phyloP scores from a whole-genome alignment of 2,797 vertebrate species.

The Galagoides demidoff region DNA sequence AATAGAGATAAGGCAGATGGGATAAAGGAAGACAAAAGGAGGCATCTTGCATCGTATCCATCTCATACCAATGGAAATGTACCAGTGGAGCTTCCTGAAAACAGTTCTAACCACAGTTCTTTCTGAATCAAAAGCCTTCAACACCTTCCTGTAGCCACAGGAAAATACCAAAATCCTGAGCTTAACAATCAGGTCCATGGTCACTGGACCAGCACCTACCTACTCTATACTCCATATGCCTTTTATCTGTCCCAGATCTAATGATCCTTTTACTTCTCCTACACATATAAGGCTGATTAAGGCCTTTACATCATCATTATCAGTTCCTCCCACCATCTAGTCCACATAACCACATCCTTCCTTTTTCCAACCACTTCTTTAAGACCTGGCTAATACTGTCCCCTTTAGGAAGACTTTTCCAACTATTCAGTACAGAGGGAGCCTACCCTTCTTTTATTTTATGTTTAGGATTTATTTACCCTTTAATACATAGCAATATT shows the following conservation, averaged over 20 bases:
- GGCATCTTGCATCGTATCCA: not conserved
- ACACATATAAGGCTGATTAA: not conserved
- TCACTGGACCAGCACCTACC: not conserved
- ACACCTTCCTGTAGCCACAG: not conserved
- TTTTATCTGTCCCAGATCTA: not conserved
- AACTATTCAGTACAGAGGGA: not conserved
- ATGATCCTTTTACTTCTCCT: not conserved
- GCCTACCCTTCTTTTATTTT: not conserved
- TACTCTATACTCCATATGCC: not conserved
- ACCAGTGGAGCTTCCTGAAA: not conserved
- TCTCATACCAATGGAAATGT: not conserved
- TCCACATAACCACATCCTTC: slow-evolving; percentile 46
- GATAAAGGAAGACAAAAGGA: not conserved
- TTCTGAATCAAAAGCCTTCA: not conserved
- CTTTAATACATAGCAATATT: not conserved
- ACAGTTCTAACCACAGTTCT: not conserved
- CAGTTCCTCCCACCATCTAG: not conserved
- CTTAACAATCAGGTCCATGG: not conserved
- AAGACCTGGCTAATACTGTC: not conserved
- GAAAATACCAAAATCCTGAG: not conserved
- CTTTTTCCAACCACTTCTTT: slow-evolving; percentile 60
- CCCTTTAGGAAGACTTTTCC: slow-evolving; percentile 28
- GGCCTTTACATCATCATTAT: not conserved
- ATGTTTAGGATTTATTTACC: not conserved
- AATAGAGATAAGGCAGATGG: not conserved